Conservation (phyloP, 1,140 invertebrate species). For the Helicoverpa zea region DNA sequence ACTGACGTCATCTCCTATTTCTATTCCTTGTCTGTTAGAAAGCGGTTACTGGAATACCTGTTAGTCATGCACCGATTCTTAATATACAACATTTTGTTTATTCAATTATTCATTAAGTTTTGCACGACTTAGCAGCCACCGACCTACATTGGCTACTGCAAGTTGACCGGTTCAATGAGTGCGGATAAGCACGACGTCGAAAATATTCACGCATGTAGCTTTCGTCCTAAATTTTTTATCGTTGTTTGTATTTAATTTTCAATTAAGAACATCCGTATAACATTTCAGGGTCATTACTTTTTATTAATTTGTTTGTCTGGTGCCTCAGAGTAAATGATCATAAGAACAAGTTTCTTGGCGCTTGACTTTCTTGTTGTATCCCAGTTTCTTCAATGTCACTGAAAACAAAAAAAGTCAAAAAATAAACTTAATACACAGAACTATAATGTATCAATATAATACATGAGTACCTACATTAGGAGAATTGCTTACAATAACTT, state of each 20-base stretch:
- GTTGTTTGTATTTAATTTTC: slow-evolving; percentile 2
- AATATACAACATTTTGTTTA: slow-evolving; percentile 43
- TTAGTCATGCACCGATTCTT: slow-evolving; percentile 47
- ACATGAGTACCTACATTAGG: too few species aligned
- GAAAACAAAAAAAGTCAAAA: too few species aligned
- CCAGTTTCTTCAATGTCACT: too few species aligned
- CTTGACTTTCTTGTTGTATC: neutral
- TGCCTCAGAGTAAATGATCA: neutral
- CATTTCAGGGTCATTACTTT: neutral
- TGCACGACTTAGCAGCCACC: slow-evolving; percentile 32
- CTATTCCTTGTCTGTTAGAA: slow-evolving; percentile 38
- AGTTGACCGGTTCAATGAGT: slow-evolving; percentile 13
- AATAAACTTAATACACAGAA: too few species aligned
- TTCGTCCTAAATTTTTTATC: slow-evolving; percentile 28
- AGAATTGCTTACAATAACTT: too few species aligned
- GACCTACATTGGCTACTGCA: slow-evolving; percentile 11
- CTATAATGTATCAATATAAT: too few species aligned
- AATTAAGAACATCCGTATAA: neutral
- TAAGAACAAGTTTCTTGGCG: neutral
- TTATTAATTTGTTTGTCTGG: neutral
- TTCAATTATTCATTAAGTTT: slow-evolving; percentile 47
- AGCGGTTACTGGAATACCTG: slow-evolving; percentile 33
- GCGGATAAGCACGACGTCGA: neutral
- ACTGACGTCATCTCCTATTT: slow-evolving; percentile 44
- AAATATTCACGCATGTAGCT: slow-evolving; percentile 8